Evolutionary conservation across 2,888 invertebrate genomes (phyloP), one percentile per base, ranked within the genome.

Genomic region (Rambutsinella grinnellia): DNA sequence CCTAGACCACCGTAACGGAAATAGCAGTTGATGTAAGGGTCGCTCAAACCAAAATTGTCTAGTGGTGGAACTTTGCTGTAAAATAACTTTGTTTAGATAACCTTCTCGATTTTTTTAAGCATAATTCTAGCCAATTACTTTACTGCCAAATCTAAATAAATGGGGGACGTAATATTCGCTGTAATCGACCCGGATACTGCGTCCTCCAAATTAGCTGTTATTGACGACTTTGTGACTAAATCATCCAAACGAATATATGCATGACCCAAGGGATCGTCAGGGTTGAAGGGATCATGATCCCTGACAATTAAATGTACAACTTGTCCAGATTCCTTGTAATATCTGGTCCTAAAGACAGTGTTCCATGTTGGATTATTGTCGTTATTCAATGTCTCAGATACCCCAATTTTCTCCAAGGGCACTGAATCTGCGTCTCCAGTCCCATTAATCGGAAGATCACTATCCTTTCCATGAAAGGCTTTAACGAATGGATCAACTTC

Each of bases 21-120:
- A 65, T 81, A 81, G 36, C 77, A 79, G 57, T 79, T 81, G 8
- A 81, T 66, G 28, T 76, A 81, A 15, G 81, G 79, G 71, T 81
- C 81, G 62, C 74, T 71, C 24, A 68, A 21, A 28, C 79, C 75
- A 47, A 79, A 79, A 28, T 81, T 75, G 27, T 81, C 81, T 23
- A 66, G 47, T 2, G 70, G 27, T 51, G 81, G 81, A 10, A 79
- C 28, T 61, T 77, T 68, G 51, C 78, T 80, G 24, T 23, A 10
- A 28, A n/a, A 36, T 17, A 27, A 49, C 5, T 49, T 17, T 6
- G n/a, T 13, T 60, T n/a, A n/a, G 36, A 27, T n/a, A 60, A 36
- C 17, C 24, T 63, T 21, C 63, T n/a, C 17, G 17, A 54, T n/a
- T 10, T 21, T 17, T 3, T 23, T 54, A 15, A 21, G 2, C n/a